Evolutionary conservation across 53 echinoderm and acorn worm species (phyloP).

Genomic region (Paracentrotus lividus): DNA sequence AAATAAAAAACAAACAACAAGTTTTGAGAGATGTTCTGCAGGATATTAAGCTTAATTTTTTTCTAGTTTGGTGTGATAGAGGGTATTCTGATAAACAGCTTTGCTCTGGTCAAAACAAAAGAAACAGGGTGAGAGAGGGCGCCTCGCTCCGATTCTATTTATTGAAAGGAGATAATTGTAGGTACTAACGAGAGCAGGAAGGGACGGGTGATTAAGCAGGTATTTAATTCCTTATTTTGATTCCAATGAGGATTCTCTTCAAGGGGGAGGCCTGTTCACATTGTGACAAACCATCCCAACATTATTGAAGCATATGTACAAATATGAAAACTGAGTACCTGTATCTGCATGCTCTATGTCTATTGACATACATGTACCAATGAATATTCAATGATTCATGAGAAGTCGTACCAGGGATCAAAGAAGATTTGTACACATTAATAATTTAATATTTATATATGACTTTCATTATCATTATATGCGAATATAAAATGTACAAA

Average conservation of each 20-base stretch:
- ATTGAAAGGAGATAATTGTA: conserved; percentile 31
- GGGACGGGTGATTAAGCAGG: conserved; percentile 62
- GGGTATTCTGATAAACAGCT: neutral
- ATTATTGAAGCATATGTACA: too few relatives aligned
- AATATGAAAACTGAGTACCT: too few relatives aligned
- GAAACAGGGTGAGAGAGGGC: neutral
- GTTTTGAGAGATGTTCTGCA: neutral
- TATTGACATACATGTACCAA: too few relatives aligned
- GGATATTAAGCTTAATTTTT: neutral
- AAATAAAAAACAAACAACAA: conserved; percentile 30
- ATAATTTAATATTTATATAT: too few relatives aligned
- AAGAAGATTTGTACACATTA: too few relatives aligned
- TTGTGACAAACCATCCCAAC: neutral
- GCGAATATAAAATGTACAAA: too few relatives aligned
- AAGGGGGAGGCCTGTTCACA: conserved; percentile 28
- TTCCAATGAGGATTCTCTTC: conserved; percentile 51
- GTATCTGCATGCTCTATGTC: too few relatives aligned
- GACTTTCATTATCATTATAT: too few relatives aligned
- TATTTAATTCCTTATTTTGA: conserved; percentile 54
- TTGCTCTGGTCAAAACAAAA: neutral
- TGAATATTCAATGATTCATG: too few relatives aligned
- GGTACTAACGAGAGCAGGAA: conserved; percentile 58
- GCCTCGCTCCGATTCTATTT: neutral
- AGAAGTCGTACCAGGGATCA: too few relatives aligned
- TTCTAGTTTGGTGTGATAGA: neutral